phyloP scores from a whole-genome alignment of 1,140 invertebrate species.

The Trigoniulus corallinus region DNA sequence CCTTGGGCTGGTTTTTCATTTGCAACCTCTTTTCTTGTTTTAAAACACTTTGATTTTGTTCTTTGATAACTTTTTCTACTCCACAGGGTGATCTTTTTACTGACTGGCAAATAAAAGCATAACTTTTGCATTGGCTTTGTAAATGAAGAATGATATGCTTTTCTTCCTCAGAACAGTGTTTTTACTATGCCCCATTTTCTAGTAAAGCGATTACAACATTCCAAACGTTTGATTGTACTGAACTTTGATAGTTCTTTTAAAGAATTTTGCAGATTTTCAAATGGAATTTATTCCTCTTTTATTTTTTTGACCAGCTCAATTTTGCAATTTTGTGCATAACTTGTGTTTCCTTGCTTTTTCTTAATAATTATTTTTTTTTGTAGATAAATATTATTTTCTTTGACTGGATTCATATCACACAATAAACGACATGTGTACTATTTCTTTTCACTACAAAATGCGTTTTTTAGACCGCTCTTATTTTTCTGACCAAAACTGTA shows the following conservation, averaged over 20 bases:
- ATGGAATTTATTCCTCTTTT: neutral
- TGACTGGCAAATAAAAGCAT: neutral
- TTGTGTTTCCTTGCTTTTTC: neutral
- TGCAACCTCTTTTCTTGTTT: slow-evolving; percentile 1
- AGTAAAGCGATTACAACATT: neutral
- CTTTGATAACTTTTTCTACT: neutral
- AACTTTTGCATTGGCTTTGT: neutral
- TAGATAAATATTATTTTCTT: too few relatives aligned
- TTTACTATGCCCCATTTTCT: neutral
- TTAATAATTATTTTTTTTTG: too few relatives aligned
- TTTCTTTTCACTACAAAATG: too few relatives aligned
- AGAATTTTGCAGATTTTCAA: neutral
- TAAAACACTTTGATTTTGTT: neutral
- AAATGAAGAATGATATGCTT: neutral
- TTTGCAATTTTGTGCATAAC: neutral
- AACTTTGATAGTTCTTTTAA: neutral
- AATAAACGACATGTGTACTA: too few relatives aligned
- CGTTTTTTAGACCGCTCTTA: too few relatives aligned
- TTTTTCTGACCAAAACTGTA: too few relatives aligned
- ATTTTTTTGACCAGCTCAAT: neutral
- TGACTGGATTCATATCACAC: too few relatives aligned
- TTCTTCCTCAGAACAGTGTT: neutral
- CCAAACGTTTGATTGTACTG: neutral
- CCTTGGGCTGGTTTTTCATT: neutral
- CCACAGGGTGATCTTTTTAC: neutral